Percentiles rank a stretch among this genome's conserved stretches.
Conservation (phyloP, 2,797 vertebrate genomes). For the Myripristis jacobus region DNA sequence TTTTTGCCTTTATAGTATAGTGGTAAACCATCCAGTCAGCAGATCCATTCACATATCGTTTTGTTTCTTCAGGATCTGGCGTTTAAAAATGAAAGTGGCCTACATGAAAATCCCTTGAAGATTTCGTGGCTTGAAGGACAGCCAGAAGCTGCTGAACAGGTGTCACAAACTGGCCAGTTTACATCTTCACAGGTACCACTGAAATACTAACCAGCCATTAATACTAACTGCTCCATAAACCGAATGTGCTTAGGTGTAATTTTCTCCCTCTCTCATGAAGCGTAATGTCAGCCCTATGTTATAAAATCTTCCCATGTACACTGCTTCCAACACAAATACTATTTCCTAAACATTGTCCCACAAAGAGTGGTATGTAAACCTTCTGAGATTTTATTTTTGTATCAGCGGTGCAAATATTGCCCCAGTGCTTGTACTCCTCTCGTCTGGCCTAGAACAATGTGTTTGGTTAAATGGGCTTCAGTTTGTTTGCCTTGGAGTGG, state of each 20-base stretch:
- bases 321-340: constrained; percentile 70
- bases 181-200: constrained; percentile 83
- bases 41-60: constrained; percentile 19
- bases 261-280: constrained; percentile 32
- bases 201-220: background rate
- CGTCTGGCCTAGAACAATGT: constrained; percentile 71
- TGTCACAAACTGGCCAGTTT: constrained; percentile 65
- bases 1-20: background rate
- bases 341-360: constrained; percentile 59
- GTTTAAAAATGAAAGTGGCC: constrained; percentile 91
- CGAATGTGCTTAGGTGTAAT: constrained; percentile 27
- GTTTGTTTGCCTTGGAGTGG: constrained; percentile 83
- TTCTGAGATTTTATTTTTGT: constrained; percentile 69
- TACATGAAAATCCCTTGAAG: constrained; percentile 91
- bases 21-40: background rate
- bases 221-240: constrained; percentile 5
- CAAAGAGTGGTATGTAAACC: constrained; percentile 73
- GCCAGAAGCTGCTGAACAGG: constrained; percentile 72
- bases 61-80: constrained; percentile 89
- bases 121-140: constrained; percentile 94
- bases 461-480: constrained; percentile 73
- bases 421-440: constrained; percentile 54
- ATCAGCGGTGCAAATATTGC: constrained; percentile 67
- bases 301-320: constrained; percentile 50
- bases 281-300: constrained; percentile 28